Base-by-base conservation (phyloP, 2,888 invertebrate genomes). In the Ectemnius lituratus region DNA sequence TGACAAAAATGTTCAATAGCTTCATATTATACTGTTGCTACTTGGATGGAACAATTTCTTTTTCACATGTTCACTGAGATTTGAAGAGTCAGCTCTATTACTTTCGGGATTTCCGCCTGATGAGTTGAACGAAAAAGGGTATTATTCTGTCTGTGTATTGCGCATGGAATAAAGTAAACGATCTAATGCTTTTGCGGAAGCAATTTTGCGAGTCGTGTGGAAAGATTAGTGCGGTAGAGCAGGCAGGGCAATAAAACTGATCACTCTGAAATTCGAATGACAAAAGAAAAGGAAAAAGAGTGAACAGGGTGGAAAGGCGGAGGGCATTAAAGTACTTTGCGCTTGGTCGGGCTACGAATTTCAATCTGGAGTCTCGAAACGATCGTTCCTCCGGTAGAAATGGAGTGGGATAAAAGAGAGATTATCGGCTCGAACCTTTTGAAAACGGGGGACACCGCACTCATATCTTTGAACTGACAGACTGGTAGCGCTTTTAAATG, bases 261-360 rank as follows among this genome's bases (percentile, higher is more conserved):
- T 82, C 76, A 70, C 73, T 74, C 73, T 67, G 72, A 73, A 71
- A 82, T 80, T 73, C 72, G 74, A 59, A 67, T 68, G 78, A 73
- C 62, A 67, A 70, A 62, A 75, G 70, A 67, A 61, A 73, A 70
- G 60, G 70, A 59, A 67, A 67, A 47, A 63, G 23, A 52, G 61
- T 23, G 59, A 16, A 60, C 28, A 11, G 37, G 37, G 11, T n/a
- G 52, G 52, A 16, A 47, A 63, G 46, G 56, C 13, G 56, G 65
- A 70, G 79, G 67, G 82, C 82, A 79, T 83, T 75, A 78, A 83
- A 79, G 80, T 82, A 78, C 80, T 81, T 81, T 79, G 79, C 80
- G 78, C 79, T 73, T 76, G 73, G 75, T 81, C 76, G 78, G 75
- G 79, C 72, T 66, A 76, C 73, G 75, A 75, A 79, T 83, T 81